Base-by-base conservation (phyloP, 2,797 vertebrate species). In the Tragopan temminckii region DNA sequence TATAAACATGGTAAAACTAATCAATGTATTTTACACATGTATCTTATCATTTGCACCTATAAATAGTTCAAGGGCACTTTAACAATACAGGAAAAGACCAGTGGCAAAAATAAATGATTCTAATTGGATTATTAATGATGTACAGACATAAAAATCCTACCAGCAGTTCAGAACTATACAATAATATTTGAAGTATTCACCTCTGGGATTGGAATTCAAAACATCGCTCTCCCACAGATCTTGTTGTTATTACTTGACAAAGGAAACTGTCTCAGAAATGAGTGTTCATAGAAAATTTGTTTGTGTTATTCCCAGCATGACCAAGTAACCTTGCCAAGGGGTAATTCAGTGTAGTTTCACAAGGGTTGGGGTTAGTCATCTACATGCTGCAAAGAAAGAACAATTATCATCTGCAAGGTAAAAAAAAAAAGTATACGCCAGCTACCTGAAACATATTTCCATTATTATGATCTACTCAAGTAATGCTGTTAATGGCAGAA, bases 221-320 rank as follows among this genome's bases (percentile, higher is more conserved):
- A 31, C 0, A 0, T 31, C 21, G 2, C 2, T 21, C 1, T 57
- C 16, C 13, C 19, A 64, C 11, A 69, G 42, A 59, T 36, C 5
- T 81, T 48, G 5, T 45, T 45, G 4, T 5, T 86, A 25, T 16
- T 68, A 38, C 2, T 46, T 72, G 50, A 53, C 11, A 53, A 78
- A 75, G 11, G 2, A 53, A 16, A 67, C 1, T 31, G 4, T n/a
- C 64, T 75, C 42, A 64, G 17, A 84, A 86, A 68, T 17, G 1
- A 53, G 5, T 63, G 4, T 4, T 40, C 33, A 74, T 52, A 75
- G 21, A 1, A 14, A 48, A 63, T 38, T 13, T 85, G 27, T 33
- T 5, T 38, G 5, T 63, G 25, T 20, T 86, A 42, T 43, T 75
- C 35, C 12, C 27, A 69, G 5, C 11, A 48, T 64, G 66, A 68